A percentile compares a stretch with the other conserved stretches of the same genome.
Conservation (phyloP, 1,140 invertebrate species). For the Drosophila pandora region DNA sequence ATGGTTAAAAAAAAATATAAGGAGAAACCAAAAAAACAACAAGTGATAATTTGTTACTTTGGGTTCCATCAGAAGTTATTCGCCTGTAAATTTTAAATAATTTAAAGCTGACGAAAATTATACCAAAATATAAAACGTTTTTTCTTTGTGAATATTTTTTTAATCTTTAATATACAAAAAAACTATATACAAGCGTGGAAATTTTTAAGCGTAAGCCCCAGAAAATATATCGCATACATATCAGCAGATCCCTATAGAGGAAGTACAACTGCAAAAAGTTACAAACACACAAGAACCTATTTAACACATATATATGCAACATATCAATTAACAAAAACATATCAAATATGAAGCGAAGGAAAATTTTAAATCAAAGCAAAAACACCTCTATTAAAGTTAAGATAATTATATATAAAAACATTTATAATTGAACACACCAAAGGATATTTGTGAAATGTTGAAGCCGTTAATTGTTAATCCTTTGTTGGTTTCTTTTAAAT, state of each 20-base stretch:
- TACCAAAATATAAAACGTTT: constrained; percentile 10
- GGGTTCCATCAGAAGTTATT: constrained; percentile 26
- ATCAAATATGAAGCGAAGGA: constrained; percentile 64
- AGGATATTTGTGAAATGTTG: constrained; percentile 1
- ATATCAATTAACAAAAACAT: constrained; percentile 76
- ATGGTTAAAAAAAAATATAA: constrained; percentile 31
- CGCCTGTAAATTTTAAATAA: constrained; percentile 39
- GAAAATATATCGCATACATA: constrained; percentile 75
- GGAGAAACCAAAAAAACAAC: constrained; percentile 29
- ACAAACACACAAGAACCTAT: constrained; percentile 39
- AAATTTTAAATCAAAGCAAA: constrained; percentile 22
- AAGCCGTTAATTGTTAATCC: not conserved
- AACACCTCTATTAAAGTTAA: constrained; percentile 20
- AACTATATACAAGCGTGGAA: constrained; percentile 39
- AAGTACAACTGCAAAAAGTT: constrained; percentile 36
- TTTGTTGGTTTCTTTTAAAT: not conserved
- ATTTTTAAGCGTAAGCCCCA: constrained; percentile 55
- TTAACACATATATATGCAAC: constrained; percentile 64
- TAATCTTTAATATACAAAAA: constrained; percentile 53
- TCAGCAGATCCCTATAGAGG: constrained; percentile 51
- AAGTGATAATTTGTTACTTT: constrained; percentile 71
- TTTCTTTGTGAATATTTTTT: constrained; percentile 69
- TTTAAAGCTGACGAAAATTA: constrained; percentile 17
- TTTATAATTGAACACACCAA: constrained; percentile 28
- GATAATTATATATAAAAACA: constrained; percentile 14